Base-by-base conservation (phyloP, 2,888 invertebrate species). In the Cyclophora albipunctata region DNA sequence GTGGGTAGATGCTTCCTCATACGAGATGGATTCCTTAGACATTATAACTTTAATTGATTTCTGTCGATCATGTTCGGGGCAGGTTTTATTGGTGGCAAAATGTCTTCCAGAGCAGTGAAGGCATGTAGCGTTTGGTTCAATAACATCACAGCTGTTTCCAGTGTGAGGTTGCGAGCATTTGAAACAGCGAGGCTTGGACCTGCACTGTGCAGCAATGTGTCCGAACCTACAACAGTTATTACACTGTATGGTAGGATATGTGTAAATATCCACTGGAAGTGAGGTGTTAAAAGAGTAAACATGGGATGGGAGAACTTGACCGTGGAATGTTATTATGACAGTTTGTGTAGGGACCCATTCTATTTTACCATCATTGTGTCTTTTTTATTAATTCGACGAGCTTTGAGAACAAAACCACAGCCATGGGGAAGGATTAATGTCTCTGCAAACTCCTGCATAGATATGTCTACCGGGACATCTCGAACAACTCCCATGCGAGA, bases 201-300 rank as follows among this genome's bases (percentile, higher is more conserved):
- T 6, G 37, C 63, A 63, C 5, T 57, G 53, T 3, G 45, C 7
- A 34, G 51, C 52, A 3, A 53, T 46, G 34, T 62, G 61, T 3
- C 61, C 63, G 45, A 54, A 64, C 3, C 56, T 45, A n/a, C 58
- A 60, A 43, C 62, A 64, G 3, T 51, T 54, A 0, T 42, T n/a
- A 34, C 60, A 61, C 33, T 55, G 56, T 2, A 60, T 59, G 2
- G 57, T 59, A 0, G 63, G 59, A 3, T 54, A 41, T 7, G 34
- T 40, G 5, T 59, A 56, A n/a, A 40, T 37, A 33, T 56, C 56
- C 0, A 61, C 59, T 2, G 46, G 44, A 0, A 57, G 5, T 3
- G 52, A 45, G 0, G 37, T 48, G 34, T 52, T 45, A 7, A 34
- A 57, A 7, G 40, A 50, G 20, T 33, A 60, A 3, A 57, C 33